Evolutionary conservation across 2,113 vertebrate species (phyloP).

Genomic region (Hippocampus abdominalis): DNA sequence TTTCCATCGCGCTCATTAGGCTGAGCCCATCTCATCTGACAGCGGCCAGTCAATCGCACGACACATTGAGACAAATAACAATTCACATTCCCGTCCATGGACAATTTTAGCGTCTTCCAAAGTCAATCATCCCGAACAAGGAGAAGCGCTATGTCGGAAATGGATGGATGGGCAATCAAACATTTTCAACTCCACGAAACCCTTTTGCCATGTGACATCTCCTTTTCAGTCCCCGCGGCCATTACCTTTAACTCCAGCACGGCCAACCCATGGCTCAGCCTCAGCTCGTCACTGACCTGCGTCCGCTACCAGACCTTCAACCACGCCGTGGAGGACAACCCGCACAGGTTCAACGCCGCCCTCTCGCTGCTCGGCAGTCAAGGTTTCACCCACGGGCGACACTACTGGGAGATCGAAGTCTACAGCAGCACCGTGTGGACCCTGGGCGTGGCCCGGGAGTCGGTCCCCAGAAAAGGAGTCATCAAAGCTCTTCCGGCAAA

Average conservation of each 20-base stretch:
- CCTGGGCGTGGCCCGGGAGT: constrained; percentile 74
- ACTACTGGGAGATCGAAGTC: constrained; percentile 80
- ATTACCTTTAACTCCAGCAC: constrained; percentile 79
- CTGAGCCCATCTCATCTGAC: too few relatives aligned
- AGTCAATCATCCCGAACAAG: too few relatives aligned
- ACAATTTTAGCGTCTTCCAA: background rate
- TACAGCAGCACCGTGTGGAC: constrained; percentile 79
- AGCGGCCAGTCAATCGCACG: too few relatives aligned
- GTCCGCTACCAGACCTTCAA: constrained; percentile 77
- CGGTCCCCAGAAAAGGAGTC: constrained; percentile 73
- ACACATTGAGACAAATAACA: background rate
- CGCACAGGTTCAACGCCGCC: constrained; percentile 74
- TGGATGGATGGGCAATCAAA: too few relatives aligned
- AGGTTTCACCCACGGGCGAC: constrained; percentile 74
- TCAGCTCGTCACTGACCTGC: constrained; percentile 74
- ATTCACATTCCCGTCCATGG: background rate
- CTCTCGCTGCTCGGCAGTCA: constrained; percentile 75
- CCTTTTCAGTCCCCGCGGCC: constrained; percentile 62
- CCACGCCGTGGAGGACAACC: constrained; percentile 72
- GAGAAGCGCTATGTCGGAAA: too few relatives aligned
- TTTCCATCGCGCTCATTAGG: too few relatives aligned
- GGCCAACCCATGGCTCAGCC: constrained; percentile 76
- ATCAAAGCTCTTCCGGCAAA: constrained; percentile 76
- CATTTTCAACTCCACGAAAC: background rate
- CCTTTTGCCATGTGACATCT: background rate